Base-by-base conservation (phyloP, 2,113 vertebrate genomes). In the Psittacara wagleri region DNA sequence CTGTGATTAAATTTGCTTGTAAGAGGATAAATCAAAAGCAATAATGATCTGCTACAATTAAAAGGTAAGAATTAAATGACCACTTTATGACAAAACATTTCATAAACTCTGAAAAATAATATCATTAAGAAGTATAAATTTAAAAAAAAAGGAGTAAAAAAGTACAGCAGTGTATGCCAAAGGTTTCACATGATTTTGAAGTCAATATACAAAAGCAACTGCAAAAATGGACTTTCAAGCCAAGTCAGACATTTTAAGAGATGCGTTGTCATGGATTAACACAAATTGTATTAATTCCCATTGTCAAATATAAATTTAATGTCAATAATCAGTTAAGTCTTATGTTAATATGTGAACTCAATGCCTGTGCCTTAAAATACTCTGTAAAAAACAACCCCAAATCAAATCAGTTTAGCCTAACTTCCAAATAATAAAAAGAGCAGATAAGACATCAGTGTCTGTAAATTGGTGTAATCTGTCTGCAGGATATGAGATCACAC, bases 11-110 rank as follows among this genome's bases (percentile, higher is more conserved):
- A 95, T 95, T 83, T 94, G 41, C 28, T 80, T 52, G 37, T 96
- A 94, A 95, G 94, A 96, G 91, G 64, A 95, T 86, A 92, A 84
- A 92, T 72, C 86, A 92, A 64, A 28, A 83, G 68, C 55, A 83
- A 75, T 84, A 90, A 92, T 41, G 25, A 43, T 39, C 61, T 23
- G 29, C 81, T 81, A 75, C 31, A 90, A 90, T 94, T 93, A 94
- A 88, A 90, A 79, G n/a, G 41, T 57, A 78, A 49, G 27, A 92
- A 92, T 93, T 86, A 93, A 90, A 92, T 90, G 73, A 96, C 54
- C 76, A 70, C 28, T 77, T 90, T 62, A 63, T 77, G 83, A 78
- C 43, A 90, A 86, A 95, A 67, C 20, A 81, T 92, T 91, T 83
- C 37, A 90, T 86, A 83, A 83, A 25, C 11, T 25, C 84, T 48